Conservation (phyloP, 2,797 vertebrate genomes). For the Nasua narica region DNA sequence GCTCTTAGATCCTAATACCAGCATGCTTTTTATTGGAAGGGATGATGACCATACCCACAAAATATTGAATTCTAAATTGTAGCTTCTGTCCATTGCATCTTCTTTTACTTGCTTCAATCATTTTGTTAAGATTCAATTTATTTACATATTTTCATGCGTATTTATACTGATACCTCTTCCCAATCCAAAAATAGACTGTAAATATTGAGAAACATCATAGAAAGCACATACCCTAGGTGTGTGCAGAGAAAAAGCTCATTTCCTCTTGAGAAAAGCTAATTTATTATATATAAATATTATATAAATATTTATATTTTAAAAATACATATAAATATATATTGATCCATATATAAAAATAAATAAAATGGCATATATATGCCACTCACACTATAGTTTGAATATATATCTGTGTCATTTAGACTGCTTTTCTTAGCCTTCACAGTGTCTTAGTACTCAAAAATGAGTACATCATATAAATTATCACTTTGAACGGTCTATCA, state of each 20-base stretch:
- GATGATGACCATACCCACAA: neutral
- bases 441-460: neutral
- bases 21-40: neutral
- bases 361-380: neutral
- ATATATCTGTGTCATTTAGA: neutral
- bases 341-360: neutral
- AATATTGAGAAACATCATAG: neutral
- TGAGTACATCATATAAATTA: neutral
- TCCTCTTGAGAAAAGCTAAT: neutral
- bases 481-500: neutral
- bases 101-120: neutral
- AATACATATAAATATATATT: neutral
- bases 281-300: neutral
- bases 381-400: neutral
- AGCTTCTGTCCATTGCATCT: neutral
- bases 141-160: neutral
- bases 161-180: neutral
- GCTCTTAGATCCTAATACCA: neutral
- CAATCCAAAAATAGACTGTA: neutral
- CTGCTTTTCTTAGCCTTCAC: neutral
- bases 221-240: neutral
- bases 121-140: neutral
- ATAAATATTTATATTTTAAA: neutral
- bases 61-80: constrained; percentile 3
- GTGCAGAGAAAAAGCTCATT: neutral